These are phyloP conservation scores for Caenorhabditis sp. DNA, from an alignment of 2,888 invertebrate genomes.

Conservation along the genomic window DNA sequence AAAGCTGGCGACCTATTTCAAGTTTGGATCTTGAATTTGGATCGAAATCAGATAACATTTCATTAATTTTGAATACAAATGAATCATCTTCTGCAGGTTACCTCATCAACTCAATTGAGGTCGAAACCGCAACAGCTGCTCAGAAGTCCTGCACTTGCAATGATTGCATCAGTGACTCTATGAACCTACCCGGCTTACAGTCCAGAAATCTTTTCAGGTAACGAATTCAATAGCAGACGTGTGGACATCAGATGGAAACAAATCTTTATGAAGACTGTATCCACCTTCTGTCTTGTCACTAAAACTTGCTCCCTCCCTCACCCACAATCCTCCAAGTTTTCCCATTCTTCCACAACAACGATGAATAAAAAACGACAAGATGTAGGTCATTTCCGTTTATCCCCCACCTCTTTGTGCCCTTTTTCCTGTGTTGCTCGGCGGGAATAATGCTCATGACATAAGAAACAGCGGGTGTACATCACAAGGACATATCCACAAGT, in stretches of 20 bases:
- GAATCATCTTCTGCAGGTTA: too few species aligned
- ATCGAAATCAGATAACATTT: background rate
- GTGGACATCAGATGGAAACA: too few species aligned
- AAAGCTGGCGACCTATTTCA: background rate
- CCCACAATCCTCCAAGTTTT: background rate
- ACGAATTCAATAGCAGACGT: too few species aligned
- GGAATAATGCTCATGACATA: conserved; percentile 36
- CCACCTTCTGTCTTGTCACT: background rate
- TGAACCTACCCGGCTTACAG: background rate
- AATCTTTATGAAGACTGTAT: too few species aligned
- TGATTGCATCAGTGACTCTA: conserved; percentile 9
- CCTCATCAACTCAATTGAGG: too few species aligned
- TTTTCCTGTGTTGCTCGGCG: background rate
- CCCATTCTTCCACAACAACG: background rate
- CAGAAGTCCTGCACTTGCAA: background rate
- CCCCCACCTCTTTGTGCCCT: conserved; percentile 4
- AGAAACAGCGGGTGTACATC: background rate
- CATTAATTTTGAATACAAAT: too few species aligned
- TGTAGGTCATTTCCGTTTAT: conserved; percentile 39
- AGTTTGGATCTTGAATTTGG: background rate
- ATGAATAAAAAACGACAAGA: conserved; percentile 17
- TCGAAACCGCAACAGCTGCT: too few species aligned
- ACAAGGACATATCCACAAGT: background rate
- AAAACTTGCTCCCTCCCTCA: background rate
- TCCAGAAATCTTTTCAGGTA: background rate